Evolutionary conservation across 2,113 vertebrate genomes (phyloP), one percentile per base, ranked within the genome.

Genomic region (Proteles cristata): DNA sequence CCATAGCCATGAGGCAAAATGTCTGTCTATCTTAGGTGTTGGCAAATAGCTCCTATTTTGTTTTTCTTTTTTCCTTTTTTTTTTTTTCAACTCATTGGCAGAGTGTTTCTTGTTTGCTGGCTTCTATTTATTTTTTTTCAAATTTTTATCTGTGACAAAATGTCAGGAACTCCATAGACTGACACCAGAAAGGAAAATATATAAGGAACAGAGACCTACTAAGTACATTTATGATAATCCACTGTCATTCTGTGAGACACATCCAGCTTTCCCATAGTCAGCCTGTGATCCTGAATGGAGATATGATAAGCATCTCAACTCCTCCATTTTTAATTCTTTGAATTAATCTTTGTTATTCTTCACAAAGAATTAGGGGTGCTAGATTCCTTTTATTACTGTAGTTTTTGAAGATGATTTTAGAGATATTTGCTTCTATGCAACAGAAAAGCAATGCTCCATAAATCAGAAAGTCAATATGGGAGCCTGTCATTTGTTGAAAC

Each of bases 161-260:
- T 85, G 21, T 94, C 63, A 91, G 69, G n/a, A 96, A 53, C 50
- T 74, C 28, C 19, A 90, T 33, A 93, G 39, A 68, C 7, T 80
- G 31, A 87, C 45, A 66, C 48, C n/a, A 66, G 7, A 33, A 84
- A 93, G 16, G 43, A 82, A 90, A 88, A 6, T 10, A 39, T 55
- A 84, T 74, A 63, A n/a, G 69, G 66, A 76, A 19, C 0, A 58
- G 39, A 80, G n/a, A 69, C 58, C 48, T 94, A 80, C 58, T 86
- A 73, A 74, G 48, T 43, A 35, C 45, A 58, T 95, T 86, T 94
- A 82, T 82, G 58, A 76, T 90, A 73, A 90, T 79, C 43, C 76
- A 84, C 65, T 92, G 1, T 66, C 39, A 96, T 94, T 94, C 50
- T 90, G 39, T 84, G 48, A 94, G 48, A 96, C 35, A 90, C 15